Evolutionary conservation across 1,140 invertebrate genomes (phyloP).

Genomic region (Cyclargus thomasi): DNA sequence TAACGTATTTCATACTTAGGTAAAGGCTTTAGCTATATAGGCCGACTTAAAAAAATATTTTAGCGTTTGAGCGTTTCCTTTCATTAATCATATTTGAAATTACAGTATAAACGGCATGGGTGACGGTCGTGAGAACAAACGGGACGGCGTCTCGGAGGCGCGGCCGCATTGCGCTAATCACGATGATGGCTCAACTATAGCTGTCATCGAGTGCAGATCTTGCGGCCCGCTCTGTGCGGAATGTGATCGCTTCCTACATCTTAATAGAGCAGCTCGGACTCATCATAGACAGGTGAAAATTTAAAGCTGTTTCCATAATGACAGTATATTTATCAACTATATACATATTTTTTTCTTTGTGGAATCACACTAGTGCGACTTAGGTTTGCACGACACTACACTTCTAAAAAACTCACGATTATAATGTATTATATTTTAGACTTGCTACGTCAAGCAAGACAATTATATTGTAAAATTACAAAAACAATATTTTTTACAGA

Average conservation of each 20-base stretch:
- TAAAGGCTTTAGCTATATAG: no score
- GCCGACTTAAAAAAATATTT: no score
- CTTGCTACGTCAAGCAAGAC: no score
- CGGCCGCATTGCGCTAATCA: conserved; percentile 92
- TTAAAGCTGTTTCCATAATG: not conserved
- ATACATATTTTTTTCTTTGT: no score
- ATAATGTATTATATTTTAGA: no score
- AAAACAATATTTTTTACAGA: conserved; percentile 45
- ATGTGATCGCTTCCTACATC: conserved; percentile 95
- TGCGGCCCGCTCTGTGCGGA: conserved; percentile 96
- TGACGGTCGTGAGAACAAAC: conserved; percentile 37
- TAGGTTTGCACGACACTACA: no score
- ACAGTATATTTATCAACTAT: no score
- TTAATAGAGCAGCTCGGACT: conserved; percentile 89
- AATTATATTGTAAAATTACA: no score
- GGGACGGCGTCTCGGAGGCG: conserved; percentile 32
- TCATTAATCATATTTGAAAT: not conserved
- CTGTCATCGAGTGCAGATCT: conserved; percentile 92
- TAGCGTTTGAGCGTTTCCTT: no score
- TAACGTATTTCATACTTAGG: no score
- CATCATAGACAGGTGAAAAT: conserved; percentile 88
- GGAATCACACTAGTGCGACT: no score
- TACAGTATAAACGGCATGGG: conserved; percentile 38
- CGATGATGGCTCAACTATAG: conserved; percentile 95
- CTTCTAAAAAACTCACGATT: no score